These are phyloP conservation scores for Malthinus seriepunctatus DNA, from an alignment of 2,888 invertebrate genomes.

Conservation along the genomic window DNA sequence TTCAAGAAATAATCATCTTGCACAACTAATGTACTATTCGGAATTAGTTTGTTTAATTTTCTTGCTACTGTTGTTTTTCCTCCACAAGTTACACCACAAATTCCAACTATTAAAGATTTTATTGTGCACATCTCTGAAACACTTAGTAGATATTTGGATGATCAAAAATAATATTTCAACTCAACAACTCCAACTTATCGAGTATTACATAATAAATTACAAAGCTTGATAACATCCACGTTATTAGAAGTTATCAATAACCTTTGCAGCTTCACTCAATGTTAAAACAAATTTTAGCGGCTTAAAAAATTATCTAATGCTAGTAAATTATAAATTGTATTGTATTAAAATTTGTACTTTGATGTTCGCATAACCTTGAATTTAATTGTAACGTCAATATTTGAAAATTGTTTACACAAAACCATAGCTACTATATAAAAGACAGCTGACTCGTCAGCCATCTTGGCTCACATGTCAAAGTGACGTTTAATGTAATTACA, in stretches of 20 bases:
- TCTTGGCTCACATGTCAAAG: no score
- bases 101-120: slow-evolving; percentile 60
- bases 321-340: background rate
- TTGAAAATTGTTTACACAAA: no score
- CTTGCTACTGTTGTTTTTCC: slow-evolving; percentile 79
- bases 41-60: slow-evolving; percentile 54
- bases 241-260: no score
- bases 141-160: background rate
- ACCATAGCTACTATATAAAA: no score
- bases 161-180: background rate
- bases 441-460: no score
- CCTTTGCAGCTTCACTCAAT: no score
- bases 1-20: slow-evolving; percentile 80
- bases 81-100: slow-evolving; percentile 82
- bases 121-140: background rate
- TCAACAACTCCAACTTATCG: background rate
- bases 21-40: slow-evolving; percentile 59
- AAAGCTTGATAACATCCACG: background rate
- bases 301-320: background rate
- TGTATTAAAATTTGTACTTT: no score
- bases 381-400: no score
- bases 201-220: background rate
- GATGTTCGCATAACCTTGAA: no score
- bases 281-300: no score
- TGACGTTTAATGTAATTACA: no score